phyloP scores from a whole-genome alignment of 1,140 invertebrate genomes.

The Drosophila miranda region DNA sequence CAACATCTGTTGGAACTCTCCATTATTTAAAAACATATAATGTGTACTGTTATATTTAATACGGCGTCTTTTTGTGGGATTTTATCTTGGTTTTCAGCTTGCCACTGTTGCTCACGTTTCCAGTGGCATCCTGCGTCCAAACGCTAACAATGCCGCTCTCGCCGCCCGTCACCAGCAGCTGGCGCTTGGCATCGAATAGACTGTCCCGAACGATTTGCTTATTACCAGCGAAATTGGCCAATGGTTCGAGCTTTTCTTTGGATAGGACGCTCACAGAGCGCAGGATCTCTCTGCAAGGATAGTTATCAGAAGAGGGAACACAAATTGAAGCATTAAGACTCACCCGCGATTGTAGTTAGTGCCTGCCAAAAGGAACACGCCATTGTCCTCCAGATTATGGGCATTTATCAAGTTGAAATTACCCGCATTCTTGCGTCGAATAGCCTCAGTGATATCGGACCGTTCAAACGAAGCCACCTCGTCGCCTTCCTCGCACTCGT shows the following conservation, averaged over 20 bases:
- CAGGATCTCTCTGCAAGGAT: conserved; percentile 82
- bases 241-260: conserved; percentile 83
- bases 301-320: background rate
- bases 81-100: conserved; percentile 59
- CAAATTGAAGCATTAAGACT: background rate
- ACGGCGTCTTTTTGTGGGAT: conserved; percentile 45
- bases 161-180: conserved; percentile 85
- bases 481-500: conserved; percentile 86
- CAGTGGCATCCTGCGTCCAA: conserved; percentile 82
- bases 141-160: conserved; percentile 86
- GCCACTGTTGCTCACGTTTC: background rate
- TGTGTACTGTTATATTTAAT: conserved; percentile 10
- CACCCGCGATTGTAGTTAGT: conserved; percentile 84
- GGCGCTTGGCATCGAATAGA: conserved; percentile 84
- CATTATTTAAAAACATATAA: no score
- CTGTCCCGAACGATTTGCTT: conserved; percentile 87
- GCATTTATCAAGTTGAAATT: conserved; percentile 87
- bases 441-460: conserved; percentile 83
- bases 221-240: conserved; percentile 85
- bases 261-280: conserved; percentile 84
- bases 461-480: conserved; percentile 84
- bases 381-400: conserved; percentile 81
- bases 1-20: no score
- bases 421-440: conserved; percentile 84
- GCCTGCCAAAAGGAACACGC: conserved; percentile 85